These are phyloP conservation scores for Leptosomus discolor DNA, from an alignment of 2,113 vertebrate species.

Conservation along the genomic window DNA sequence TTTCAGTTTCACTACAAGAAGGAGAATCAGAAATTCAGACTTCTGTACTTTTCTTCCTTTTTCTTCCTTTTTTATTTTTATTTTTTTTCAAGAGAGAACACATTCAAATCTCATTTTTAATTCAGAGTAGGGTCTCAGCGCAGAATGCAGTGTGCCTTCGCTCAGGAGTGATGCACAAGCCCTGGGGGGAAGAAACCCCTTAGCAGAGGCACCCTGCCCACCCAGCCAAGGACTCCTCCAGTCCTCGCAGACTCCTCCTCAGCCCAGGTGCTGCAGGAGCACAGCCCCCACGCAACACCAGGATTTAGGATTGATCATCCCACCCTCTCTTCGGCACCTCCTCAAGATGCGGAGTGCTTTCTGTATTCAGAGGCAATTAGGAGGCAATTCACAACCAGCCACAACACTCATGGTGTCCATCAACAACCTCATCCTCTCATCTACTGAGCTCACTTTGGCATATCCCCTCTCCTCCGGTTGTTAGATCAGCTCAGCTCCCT, in stretches of 20 bases:
- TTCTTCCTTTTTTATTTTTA: no score
- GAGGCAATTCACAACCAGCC: not conserved
- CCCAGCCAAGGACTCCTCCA: not conserved
- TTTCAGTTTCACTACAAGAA: not conserved
- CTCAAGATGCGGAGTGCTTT: not conserved
- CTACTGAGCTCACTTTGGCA: not conserved
- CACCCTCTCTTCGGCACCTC: not conserved
- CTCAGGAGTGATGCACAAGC: rapidly evolving
- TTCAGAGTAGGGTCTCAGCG: not conserved
- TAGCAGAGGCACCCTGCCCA: not conserved
- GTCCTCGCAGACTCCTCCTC: not conserved
- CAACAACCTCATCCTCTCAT: not conserved
- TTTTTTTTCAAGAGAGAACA: not conserved
- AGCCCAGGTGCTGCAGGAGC: not conserved
- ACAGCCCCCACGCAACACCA: not conserved
- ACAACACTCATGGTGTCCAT: not conserved
- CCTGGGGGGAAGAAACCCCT: not conserved
- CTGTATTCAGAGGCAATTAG: not conserved
- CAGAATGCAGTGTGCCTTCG: not conserved
- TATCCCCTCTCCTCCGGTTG: not conserved
- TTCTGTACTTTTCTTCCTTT: not conserved
- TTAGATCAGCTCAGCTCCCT: not conserved
- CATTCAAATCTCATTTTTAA: not conserved
- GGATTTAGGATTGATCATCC: not conserved
- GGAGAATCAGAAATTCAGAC: not conserved